Evolutionary conservation across 2,888 invertebrate genomes (phyloP), one percentile per base, ranked within the genome.

Genomic region (Rotaria socialis): DNA sequence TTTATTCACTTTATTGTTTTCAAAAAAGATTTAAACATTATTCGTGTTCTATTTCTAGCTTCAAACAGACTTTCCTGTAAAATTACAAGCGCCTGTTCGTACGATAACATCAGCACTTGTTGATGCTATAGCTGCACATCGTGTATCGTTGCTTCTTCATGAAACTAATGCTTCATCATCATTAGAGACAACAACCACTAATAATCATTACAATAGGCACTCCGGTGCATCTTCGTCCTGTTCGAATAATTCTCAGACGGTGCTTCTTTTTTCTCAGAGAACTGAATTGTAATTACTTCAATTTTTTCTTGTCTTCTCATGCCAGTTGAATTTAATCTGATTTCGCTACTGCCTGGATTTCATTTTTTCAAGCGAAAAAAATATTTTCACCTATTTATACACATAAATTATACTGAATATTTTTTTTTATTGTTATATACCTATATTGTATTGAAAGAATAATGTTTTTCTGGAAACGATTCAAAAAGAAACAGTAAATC

Each of bases 221-320:
- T 80, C 80, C 24, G 43, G 43, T n/a, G 47, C 47, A 47, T 80
- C 80, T 1, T 80, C 80, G 16, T n/a, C 24, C 5, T 80, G 10
- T 11, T 80, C 80, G 0, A 47, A 80, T 80, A 47, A 19, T 47
- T 80, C 80, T n/a, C 80, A 80, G n/a, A 80, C 47, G 24, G 47
- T 80, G 47, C 80, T 80, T 14, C 47, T 80, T 47, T 80, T 80
- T n/a, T 80, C 80, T 47, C 80, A 80, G 47, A 43, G 80, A 47
- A 80, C 80, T 24, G 47, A 80, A 80, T 47, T 80, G 14, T 80
- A n/a, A 80, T 80, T 43, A 80, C 41, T 24, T 67, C 1, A 5
- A 35, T 16, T 67, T 56, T 56, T 56, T 60, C 14, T 60, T 55
- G 50, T 50, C 50, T 50, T 50, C 50, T 50, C 50, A 14, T 50